Conservation (phyloP, 2,797 vertebrate species). For the Micrastur ruficollis region DNA sequence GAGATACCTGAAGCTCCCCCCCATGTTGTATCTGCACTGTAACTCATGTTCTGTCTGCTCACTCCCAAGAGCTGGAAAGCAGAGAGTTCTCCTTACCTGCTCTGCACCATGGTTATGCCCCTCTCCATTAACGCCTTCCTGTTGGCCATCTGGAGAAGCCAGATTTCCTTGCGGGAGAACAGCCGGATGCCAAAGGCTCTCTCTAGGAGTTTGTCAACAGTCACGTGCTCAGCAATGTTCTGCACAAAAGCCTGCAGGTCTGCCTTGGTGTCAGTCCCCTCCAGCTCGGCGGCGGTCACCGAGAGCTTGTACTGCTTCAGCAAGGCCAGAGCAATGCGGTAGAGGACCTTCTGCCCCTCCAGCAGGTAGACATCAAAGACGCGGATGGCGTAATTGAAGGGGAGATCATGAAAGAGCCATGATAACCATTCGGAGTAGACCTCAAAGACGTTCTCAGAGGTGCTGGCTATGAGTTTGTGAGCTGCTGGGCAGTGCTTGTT, state of each 20-base stretch:
- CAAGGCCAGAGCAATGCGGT: constrained; percentile 84
- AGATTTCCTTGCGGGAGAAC: constrained; percentile 84
- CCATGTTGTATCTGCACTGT: background rate
- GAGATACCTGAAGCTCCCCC: background rate
- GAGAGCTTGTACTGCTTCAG: constrained; percentile 84
- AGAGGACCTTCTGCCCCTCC: constrained; percentile 89
- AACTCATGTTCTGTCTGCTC: background rate
- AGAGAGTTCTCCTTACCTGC: constrained; percentile 73
- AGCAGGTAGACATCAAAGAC: constrained; percentile 86
- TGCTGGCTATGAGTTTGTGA: constrained; percentile 83
- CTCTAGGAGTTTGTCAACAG: constrained; percentile 78
- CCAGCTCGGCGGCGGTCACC: constrained; percentile 72
- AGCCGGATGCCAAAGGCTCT: constrained; percentile 83
- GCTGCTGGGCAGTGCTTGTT: constrained; percentile 87
- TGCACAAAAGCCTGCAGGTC: constrained; percentile 83
- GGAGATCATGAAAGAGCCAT: constrained; percentile 87
- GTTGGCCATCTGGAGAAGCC: constrained; percentile 87
- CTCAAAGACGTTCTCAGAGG: constrained; percentile 84
- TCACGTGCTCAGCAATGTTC: constrained; percentile 76
- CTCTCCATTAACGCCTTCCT: constrained; percentile 81
- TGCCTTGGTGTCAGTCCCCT: constrained; percentile 77
- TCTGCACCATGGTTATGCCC: constrained; percentile 81
- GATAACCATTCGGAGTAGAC: constrained; percentile 88
- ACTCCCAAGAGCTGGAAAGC: background rate
- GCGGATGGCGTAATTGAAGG: constrained; percentile 83